Conservation (phyloP, 2,888 invertebrate genomes). For the Aporophyla lueneburgensis region DNA sequence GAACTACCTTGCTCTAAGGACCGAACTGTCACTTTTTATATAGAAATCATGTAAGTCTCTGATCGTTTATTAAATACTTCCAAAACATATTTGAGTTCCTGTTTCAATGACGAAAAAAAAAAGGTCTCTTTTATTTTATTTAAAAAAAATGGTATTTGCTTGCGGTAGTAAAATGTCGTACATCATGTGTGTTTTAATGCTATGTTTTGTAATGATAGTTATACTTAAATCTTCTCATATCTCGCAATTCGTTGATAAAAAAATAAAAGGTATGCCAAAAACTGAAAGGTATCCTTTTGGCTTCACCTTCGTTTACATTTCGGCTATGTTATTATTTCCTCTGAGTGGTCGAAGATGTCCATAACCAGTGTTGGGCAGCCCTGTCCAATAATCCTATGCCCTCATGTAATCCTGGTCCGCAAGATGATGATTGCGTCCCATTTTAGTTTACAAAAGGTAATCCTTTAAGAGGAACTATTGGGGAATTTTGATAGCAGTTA, state of each 20-base stretch:
- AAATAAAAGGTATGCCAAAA: not conserved
- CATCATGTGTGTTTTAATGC: too few relatives aligned
- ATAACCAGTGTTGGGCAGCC: slow-evolving; percentile 43
- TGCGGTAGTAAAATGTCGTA: too few relatives aligned
- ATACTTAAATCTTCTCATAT: too few relatives aligned
- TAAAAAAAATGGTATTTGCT: too few relatives aligned
- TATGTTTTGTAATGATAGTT: too few relatives aligned
- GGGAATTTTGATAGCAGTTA: slow-evolving; percentile 85
- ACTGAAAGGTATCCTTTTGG: not conserved
- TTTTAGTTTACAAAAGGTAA: slow-evolving; percentile 91
- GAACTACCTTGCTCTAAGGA: not conserved
- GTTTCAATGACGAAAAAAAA: not conserved
- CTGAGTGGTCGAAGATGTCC: not conserved
- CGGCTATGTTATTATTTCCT: not conserved
- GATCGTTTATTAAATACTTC: not conserved
- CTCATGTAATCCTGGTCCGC: slow-evolving; percentile 86
- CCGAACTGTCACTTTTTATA: not conserved
- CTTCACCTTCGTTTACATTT: not conserved
- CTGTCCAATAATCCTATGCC: slow-evolving; percentile 74
- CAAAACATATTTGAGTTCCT: not conserved
- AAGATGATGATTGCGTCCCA: slow-evolving; percentile 90
- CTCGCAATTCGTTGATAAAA: not conserved
- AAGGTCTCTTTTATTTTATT: not conserved
- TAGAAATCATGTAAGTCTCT: not conserved
- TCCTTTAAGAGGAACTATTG: slow-evolving; percentile 89